Percentiles rank a stretch among this genome's conserved stretches.
phyloP scores from a whole-genome alignment of 2,113 vertebrate species.

The Halcyon malimbica region DNA sequence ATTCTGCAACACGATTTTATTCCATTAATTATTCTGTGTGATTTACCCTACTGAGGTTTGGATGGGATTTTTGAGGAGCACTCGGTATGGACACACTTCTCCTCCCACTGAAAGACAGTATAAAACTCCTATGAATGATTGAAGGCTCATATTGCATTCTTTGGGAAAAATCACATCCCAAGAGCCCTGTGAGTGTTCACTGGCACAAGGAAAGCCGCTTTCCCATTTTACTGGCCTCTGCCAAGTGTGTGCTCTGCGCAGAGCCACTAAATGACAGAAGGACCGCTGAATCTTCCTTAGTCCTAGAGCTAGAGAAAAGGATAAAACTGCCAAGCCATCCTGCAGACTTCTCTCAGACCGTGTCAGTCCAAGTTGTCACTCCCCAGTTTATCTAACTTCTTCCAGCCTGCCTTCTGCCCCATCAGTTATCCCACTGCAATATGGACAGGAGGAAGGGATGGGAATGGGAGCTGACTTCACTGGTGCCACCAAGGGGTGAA shows the following conservation, averaged over 20 bases:
- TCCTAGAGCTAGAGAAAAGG: neutral
- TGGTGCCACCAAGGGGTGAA: neutral
- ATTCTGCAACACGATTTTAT: neutral
- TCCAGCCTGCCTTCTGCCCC: neutral
- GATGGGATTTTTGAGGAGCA: neutral
- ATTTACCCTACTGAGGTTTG: neutral
- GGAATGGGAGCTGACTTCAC: neutral
- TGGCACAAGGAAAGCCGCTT: neutral
- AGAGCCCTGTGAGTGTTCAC: neutral
- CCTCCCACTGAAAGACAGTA: neutral
- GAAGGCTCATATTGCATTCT: neutral
- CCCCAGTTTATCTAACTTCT: neutral
- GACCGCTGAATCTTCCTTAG: neutral
- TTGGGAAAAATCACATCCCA: neutral
- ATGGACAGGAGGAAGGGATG: neutral
- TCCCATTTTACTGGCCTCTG: neutral
- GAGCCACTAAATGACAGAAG: neutral
- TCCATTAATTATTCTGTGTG: neutral
- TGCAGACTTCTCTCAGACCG: neutral
- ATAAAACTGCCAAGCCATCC: neutral
- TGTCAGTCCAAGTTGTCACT: neutral
- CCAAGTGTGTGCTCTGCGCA: accelerated
- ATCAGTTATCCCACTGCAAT: neutral
- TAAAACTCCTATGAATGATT: neutral
- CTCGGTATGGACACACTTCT: neutral